Conservation (phyloP, 2,888 invertebrate genomes). For the Ceratothoa steindachneri region DNA sequence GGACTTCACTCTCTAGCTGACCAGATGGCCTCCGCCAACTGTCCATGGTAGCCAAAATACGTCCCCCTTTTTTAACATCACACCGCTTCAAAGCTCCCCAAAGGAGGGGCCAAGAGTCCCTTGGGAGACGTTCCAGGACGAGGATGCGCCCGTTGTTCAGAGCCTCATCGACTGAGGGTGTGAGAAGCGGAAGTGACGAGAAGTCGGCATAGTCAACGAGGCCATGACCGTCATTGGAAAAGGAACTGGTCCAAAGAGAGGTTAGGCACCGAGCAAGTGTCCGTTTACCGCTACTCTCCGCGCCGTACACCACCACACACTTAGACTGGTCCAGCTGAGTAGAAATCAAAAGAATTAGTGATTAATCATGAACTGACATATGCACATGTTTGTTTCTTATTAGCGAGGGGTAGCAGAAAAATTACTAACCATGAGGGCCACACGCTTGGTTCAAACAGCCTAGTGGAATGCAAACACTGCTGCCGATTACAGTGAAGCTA, state of each 20-base stretch:
- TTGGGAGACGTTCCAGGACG: constrained; percentile 28
- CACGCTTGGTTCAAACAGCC: too few relatives aligned
- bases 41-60: constrained; percentile 33
- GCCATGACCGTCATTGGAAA: not conserved
- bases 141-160: constrained; percentile 28
- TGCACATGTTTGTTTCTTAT: not conserved
- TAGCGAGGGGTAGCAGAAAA: too few relatives aligned
- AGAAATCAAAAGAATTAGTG: not conserved
- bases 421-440: too few relatives aligned
- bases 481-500: too few relatives aligned
- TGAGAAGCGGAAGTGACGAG: not conserved
- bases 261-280: constrained; percentile 25
- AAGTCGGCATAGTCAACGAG: constrained; percentile 9
- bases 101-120: constrained; percentile 34
- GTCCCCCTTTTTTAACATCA: constrained; percentile 15
- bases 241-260: not conserved
- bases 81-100: constrained; percentile 30
- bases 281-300: constrained; percentile 34
- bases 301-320: constrained; percentile 42
- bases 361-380: not conserved
- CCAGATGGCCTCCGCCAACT: constrained; percentile 37
- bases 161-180: constrained; percentile 16
- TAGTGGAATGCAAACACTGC: too few relatives aligned
- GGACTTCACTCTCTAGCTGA: constrained; percentile 38
- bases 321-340: constrained; percentile 37